Evolutionary conservation across 2,888 invertebrate genomes (phyloP).

Genomic region (Thelaira solivaga): DNA sequence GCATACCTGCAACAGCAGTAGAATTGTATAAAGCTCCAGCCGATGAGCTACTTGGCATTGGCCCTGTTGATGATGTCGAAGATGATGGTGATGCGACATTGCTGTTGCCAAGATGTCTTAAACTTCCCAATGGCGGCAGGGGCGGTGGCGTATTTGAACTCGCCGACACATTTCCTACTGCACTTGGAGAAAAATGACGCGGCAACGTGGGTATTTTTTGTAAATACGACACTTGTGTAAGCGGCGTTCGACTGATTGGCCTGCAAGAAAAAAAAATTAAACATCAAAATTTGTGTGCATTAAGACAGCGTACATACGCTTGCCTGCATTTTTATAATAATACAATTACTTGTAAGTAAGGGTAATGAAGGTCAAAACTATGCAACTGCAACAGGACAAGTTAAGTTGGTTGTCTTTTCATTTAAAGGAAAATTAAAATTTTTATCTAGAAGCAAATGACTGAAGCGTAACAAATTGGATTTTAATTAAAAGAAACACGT

Average conservation of each 20-base stretch:
- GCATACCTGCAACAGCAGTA: slow-evolving; percentile 69
- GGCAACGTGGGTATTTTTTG: slow-evolving; percentile 76
- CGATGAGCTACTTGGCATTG: slow-evolving; percentile 74
- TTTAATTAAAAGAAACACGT: slow-evolving; percentile 70
- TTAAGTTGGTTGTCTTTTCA: slow-evolving; percentile 25
- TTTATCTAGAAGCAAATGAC: slow-evolving; percentile 18
- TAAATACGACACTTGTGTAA: slow-evolving; percentile 75
- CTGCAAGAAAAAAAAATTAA: slow-evolving; percentile 65
- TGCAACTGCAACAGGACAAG: slow-evolving; percentile 5
- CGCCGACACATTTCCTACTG: slow-evolving; percentile 50
- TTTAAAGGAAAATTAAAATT: slow-evolving; percentile 12
- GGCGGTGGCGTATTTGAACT: slow-evolving; percentile 56
- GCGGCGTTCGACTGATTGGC: slow-evolving; percentile 75
- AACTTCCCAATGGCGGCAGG: slow-evolving; percentile 49
- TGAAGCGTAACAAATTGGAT: slow-evolving; percentile 69
- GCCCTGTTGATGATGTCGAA: slow-evolving; percentile 36
- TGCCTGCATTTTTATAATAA: no score
- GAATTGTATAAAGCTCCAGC: slow-evolving; percentile 72
- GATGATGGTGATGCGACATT: slow-evolving; percentile 49
- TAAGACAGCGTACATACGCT: no score
- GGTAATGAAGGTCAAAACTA: slow-evolving; percentile 64
- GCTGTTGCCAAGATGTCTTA: slow-evolving; percentile 56
- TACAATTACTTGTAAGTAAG: slow-evolving; percentile 32
- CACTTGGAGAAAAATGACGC: slow-evolving; percentile 74
- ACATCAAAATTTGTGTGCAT: neutral